Percentiles rank a stretch among this genome's conserved stretches.
phyloP scores from a whole-genome alignment of 2,113 vertebrate genomes.

The Hippoglossus stenolepis region DNA sequence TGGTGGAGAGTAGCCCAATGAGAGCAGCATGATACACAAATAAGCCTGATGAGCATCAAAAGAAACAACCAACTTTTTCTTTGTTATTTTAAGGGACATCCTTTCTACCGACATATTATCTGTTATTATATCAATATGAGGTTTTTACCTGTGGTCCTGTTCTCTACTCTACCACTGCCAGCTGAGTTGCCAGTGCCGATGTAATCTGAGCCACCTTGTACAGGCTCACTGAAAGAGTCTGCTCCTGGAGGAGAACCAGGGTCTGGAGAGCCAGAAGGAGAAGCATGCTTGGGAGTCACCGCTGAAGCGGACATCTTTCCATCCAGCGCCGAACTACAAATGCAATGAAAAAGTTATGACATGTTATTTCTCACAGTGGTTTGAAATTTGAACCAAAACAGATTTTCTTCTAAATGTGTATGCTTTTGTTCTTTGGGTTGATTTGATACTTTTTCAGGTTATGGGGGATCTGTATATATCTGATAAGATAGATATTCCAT shows the following conservation, averaged over 20 bases:
- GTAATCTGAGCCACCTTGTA: slow-evolving; percentile 67
- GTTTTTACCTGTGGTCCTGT: slow-evolving; percentile 51
- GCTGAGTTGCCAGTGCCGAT: slow-evolving; percentile 17
- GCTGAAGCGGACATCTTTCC: slow-evolving; percentile 72
- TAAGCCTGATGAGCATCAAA: too few species aligned
- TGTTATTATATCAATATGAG: not conserved
- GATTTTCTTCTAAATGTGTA: not conserved
- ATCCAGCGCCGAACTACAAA: slow-evolving; percentile 80
- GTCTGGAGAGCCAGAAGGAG: slow-evolving; percentile 72
- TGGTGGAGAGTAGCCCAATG: not conserved
- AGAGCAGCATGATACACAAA: too few species aligned
- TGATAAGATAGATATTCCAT: too few species aligned
- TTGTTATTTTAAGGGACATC: not conserved
- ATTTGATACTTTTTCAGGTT: not conserved
- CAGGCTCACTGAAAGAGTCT: slow-evolving; percentile 61
- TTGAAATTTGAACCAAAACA: not conserved
- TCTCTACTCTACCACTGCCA: slow-evolving; percentile 27
- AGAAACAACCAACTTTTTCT: not conserved
- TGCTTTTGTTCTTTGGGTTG: not conserved
- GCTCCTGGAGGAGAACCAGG: slow-evolving; percentile 72
- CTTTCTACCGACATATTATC: not conserved
- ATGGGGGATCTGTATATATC: not conserved
- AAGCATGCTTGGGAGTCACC: slow-evolving; percentile 74
- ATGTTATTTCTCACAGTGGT: not conserved
- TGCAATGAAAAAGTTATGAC: not conserved